Conservation (phyloP, 2,113 vertebrate genomes). For the Scartelaos histophorus region DNA sequence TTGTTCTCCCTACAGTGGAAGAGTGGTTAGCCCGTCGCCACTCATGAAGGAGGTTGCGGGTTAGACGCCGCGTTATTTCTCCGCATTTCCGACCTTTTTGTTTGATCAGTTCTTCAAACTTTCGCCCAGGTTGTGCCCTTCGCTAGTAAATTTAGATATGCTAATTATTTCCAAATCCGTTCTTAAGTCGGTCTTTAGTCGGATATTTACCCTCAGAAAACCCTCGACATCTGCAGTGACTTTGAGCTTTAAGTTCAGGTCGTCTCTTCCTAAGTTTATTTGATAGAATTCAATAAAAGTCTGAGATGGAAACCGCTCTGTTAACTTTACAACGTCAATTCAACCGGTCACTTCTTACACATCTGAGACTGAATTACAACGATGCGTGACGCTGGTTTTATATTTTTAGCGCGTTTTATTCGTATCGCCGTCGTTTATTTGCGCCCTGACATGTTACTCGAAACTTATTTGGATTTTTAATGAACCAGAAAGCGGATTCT, state of each 20-base stretch:
- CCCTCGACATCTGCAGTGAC: background rate
- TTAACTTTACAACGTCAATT: background rate
- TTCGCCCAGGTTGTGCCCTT: background rate
- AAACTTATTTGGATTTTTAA: too few relatives aligned
- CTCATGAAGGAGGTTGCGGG: too few relatives aligned
- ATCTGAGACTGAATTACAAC: too few relatives aligned
- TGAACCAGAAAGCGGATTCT: too few relatives aligned
- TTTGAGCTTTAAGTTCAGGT: background rate
- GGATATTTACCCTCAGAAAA: background rate
- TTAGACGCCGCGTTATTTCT: too few relatives aligned
- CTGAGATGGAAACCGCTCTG: background rate
- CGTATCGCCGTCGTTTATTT: too few relatives aligned
- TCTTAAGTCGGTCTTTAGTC: background rate
- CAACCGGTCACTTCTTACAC: background rate
- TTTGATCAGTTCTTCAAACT: background rate
- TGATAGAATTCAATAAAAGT: constrained; percentile 2
- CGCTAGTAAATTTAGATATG: background rate
- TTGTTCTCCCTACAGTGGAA: too few relatives aligned
- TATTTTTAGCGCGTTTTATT: too few relatives aligned
- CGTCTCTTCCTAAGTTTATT: background rate
- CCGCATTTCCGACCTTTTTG: too few relatives aligned
- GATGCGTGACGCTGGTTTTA: too few relatives aligned
- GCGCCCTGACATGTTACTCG: too few relatives aligned
- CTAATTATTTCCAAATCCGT: background rate
- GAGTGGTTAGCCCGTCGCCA: background rate